A percentile compares a stretch with the other conserved stretches of the same genome.
These are phyloP conservation scores for Barbus barbus DNA, from an alignment of 2,113 vertebrate genomes.

Conservation along the genomic window DNA sequence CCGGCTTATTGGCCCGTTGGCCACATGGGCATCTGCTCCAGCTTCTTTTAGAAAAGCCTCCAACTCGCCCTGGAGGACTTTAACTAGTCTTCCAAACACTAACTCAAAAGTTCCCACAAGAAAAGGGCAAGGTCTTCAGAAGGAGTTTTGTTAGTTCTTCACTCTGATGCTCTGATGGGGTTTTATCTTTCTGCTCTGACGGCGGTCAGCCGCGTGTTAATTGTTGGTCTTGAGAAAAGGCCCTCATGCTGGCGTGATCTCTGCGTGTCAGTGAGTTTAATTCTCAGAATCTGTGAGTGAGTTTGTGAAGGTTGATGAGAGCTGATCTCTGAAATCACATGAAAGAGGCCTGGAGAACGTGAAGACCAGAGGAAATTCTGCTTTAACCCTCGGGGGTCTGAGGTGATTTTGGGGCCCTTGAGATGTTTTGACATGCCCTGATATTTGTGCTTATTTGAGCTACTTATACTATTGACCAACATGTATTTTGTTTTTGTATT, in stretches of 20 bases:
- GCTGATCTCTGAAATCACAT: no score
- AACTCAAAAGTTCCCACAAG: slow-evolving; percentile 59
- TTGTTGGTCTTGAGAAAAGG: slow-evolving; percentile 14
- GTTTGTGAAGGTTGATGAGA: no score
- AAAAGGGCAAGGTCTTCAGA: slow-evolving; percentile 11
- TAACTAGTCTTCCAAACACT: slow-evolving; percentile 64
- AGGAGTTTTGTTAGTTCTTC: background rate
- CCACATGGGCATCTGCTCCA: slow-evolving; percentile 40
- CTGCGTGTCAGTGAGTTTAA: background rate
- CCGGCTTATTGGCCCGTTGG: slow-evolving; percentile 26
- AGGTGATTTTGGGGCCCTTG: no score
- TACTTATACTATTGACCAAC: no score
- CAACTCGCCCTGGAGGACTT: slow-evolving; percentile 41
- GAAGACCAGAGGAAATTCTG: no score
- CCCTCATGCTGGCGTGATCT: background rate
- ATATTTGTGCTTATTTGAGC: no score
- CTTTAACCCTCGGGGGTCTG: no score
- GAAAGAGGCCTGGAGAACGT: no score
- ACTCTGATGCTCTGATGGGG: background rate
- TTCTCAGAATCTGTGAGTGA: background rate
- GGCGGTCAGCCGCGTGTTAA: slow-evolving; percentile 14
- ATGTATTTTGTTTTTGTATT: no score
- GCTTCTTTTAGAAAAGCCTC: slow-evolving; percentile 37
- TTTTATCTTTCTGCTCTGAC: background rate
- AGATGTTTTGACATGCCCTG: no score